Evolutionary conservation across 2,888 invertebrate genomes (phyloP), one percentile per base, ranked within the genome.

Genomic region (Anodontia alba): DNA sequence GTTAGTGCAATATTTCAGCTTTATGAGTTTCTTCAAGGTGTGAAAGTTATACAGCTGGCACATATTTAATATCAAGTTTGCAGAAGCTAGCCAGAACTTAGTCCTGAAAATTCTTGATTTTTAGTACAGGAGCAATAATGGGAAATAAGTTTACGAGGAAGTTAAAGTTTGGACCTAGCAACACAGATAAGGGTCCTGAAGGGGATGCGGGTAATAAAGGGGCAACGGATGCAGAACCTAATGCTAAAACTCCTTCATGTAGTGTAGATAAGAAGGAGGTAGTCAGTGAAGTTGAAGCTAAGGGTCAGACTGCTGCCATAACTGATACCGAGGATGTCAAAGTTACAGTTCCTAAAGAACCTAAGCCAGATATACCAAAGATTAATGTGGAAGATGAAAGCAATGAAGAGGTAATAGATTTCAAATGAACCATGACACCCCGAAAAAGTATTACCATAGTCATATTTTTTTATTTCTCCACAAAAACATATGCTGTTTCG

Each of bases 101-200:
- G n/a, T n/a, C n/a, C n/a, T n/a, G n/a, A n/a, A n/a, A n/a, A n/a
- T n/a, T n/a, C n/a, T n/a, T n/a, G n/a, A n/a, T n/a, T n/a, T n/a
- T n/a, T n/a, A n/a, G n/a, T n/a, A n/a, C n/a, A n/a, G n/a, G n/a
- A n/a, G n/a, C n/a, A 57, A 57, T 23, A 23, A 83, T 83, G 83
- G 83, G 83, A 51, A 83, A 83, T 80, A 83, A 80, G 67, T 80
- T 83, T 26, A 82, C 81, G 8, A 73, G 83, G 42, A 83, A 83
- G 54, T 77, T 83, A 29, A 83, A 83, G 57, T 46, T 80, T n/a
- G 80, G 83, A 20, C 54, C 57, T 33, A 38, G 78, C n/a, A n/a
- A n/a, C 0, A 62, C 66, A 15, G 69, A 72, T 29, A 71, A 76
- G 33, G 71, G 36, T 10, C 71, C 69, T 36, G 29, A 42, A 15